Percentiles rank a stretch among this genome's conserved stretches.
Evolutionary conservation across 1,140 invertebrate genomes (phyloP).

Genomic region (Pseudomyrmex cubaensis): DNA sequence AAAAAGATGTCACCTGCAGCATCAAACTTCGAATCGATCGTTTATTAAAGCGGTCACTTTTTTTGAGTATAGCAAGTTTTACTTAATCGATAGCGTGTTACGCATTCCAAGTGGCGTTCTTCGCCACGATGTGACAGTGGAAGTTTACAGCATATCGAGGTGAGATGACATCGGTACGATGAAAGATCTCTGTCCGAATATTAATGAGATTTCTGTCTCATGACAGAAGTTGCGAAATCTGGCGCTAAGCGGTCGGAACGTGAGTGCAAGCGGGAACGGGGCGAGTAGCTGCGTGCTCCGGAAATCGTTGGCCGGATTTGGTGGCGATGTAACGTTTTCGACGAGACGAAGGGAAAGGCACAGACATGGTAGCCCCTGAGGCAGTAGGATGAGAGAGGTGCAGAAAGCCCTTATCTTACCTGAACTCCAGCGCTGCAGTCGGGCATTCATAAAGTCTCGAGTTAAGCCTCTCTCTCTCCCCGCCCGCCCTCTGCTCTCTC

Average conservation of each 20-base stretch:
- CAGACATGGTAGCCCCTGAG: slow-evolving; percentile 45
- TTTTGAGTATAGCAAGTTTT: background rate
- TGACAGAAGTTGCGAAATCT: slow-evolving; percentile 70
- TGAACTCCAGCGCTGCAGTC: slow-evolving; percentile 70
- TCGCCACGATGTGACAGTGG: slow-evolving; percentile 9
- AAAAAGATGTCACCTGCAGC: too few species aligned
- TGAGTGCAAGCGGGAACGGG: slow-evolving; percentile 37
- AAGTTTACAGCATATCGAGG: slow-evolving; percentile 36
- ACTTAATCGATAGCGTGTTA: slow-evolving; percentile 25
- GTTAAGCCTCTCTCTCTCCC: slow-evolving; percentile 72
- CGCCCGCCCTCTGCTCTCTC: background rate
- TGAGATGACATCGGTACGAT: slow-evolving; percentile 28
- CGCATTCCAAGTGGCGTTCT: slow-evolving; percentile 32
- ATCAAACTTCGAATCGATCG: slow-evolving; percentile 1
- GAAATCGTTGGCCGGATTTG: slow-evolving; percentile 76
- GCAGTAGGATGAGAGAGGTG: slow-evolving; percentile 47
- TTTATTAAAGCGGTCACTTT: slow-evolving; percentile 7
- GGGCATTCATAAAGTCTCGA: slow-evolving; percentile 75
- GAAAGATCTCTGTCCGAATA: slow-evolving; percentile 67
- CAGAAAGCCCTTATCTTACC: slow-evolving; percentile 75
- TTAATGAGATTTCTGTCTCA: slow-evolving; percentile 61
- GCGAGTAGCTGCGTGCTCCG: slow-evolving; percentile 69
- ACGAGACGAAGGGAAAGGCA: slow-evolving; percentile 21
- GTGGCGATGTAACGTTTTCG: slow-evolving; percentile 66
- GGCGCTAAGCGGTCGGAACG: slow-evolving; percentile 63